Conservation (phyloP, 2,113 vertebrate genomes). For the Tetrax tetrax region DNA sequence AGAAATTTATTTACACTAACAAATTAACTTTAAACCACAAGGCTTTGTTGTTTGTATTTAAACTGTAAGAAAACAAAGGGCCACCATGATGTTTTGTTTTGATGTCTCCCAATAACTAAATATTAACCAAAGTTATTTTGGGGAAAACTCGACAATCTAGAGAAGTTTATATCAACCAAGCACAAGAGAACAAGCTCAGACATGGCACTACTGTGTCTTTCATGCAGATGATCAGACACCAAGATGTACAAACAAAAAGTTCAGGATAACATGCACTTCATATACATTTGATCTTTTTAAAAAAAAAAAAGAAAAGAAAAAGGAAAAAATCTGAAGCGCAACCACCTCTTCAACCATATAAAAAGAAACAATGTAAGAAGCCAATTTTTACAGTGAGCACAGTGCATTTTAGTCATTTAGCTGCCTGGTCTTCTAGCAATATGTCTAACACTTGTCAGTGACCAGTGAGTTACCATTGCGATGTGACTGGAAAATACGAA, state of each 20-base stretch:
- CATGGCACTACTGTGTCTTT: constrained; percentile 73
- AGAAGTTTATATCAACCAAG: constrained; percentile 73
- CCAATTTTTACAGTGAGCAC: constrained; percentile 71
- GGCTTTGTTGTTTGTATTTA: constrained; percentile 57
- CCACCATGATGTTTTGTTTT: constrained; percentile 58
- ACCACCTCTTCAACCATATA: constrained; percentile 55
- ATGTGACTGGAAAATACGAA: background rate
- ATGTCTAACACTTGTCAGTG: background rate
- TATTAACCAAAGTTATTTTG: constrained; percentile 53
- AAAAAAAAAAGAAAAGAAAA: constrained; percentile 17
- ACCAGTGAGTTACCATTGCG: constrained; percentile 14
- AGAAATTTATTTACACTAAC: constrained; percentile 84
- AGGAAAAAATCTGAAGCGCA: constrained; percentile 43
- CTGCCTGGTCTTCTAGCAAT: constrained; percentile 71
- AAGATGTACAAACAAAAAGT: constrained; percentile 74
- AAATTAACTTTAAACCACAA: constrained; percentile 77
- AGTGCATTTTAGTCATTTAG: constrained; percentile 68
- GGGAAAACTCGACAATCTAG: constrained; percentile 68
- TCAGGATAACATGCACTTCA: constrained; percentile 74
- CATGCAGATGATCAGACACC: constrained; percentile 82
- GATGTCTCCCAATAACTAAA: constrained; percentile 65
- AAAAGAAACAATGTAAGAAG: constrained; percentile 68
- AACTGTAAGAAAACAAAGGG: constrained; percentile 75
- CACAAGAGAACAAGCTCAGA: constrained; percentile 77
- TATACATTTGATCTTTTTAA: constrained; percentile 60